Percentiles rank a stretch among this genome's conserved stretches.
Conservation (phyloP, 2,113 vertebrate species). For the Eurystomus gularis region DNA sequence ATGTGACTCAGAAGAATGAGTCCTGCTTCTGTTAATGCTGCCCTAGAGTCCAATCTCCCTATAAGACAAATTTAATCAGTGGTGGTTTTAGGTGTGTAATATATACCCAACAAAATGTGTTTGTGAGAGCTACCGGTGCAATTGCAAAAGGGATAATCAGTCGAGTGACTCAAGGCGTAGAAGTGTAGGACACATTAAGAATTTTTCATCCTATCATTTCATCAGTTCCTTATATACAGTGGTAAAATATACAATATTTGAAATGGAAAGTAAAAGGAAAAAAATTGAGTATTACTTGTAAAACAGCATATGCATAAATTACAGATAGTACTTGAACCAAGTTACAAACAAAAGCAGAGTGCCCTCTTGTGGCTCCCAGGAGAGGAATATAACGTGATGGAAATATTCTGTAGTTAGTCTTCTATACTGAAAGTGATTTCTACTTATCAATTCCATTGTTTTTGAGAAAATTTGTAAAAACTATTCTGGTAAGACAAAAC, state of each 20-base stretch:
- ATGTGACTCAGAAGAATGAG: neutral
- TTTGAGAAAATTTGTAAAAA: neutral
- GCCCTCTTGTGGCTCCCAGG: conserved; percentile 76
- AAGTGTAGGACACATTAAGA: neutral
- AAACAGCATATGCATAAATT: neutral
- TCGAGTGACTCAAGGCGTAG: neutral
- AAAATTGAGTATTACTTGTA: neutral
- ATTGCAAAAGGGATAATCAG: neutral
- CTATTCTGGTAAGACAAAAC: neutral
- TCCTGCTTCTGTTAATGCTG: neutral
- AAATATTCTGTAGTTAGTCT: neutral
- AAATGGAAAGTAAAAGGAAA: neutral
- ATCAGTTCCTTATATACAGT: neutral
- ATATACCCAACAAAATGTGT: accelerated
- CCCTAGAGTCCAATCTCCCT: neutral
- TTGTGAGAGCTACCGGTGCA: accelerated
- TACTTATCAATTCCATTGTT: neutral
- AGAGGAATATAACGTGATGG: neutral
- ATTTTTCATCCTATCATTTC: neutral
- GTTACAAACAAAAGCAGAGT: conserved; percentile 67
- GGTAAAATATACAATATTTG: accelerated
- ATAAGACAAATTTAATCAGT: neutral
- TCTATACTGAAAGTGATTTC: neutral
- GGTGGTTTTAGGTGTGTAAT: neutral
- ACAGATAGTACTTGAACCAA: neutral